Percentiles rank a stretch among this genome's conserved stretches.
Conservation (phyloP, 2,797 vertebrate species). For the Sibirionetta formosa region DNA sequence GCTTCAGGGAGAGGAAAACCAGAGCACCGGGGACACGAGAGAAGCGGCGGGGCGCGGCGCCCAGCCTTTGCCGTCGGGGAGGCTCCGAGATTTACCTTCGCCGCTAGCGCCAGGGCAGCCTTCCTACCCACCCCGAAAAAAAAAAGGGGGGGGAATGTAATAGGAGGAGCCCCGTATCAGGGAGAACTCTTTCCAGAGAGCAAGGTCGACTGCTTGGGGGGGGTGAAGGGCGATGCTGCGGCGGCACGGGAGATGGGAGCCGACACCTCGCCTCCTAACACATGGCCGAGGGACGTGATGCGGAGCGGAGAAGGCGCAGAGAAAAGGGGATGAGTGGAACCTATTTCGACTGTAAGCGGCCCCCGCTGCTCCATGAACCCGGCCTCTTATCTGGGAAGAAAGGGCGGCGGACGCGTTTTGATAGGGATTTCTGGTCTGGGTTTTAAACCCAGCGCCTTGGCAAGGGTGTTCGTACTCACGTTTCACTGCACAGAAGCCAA, state of each 20-base stretch:
- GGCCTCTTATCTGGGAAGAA: neutral
- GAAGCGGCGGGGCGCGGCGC: neutral
- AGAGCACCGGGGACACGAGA: neutral
- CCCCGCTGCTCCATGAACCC: too few species aligned
- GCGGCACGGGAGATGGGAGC: rapidly evolving
- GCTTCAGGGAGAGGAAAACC: slow-evolving; percentile 58
- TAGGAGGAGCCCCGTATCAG: neutral
- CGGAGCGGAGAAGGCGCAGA: neutral
- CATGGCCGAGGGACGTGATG: rapidly evolving
- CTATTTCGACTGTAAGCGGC: neutral
- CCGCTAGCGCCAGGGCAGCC: neutral
- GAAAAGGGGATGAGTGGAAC: neutral
- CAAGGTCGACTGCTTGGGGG: neutral
- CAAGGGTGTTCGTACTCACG: rapidly evolving
- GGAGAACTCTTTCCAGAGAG: too few species aligned
- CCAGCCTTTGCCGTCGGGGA: neutral
- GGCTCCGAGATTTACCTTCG: neutral
- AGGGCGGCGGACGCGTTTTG: neutral
- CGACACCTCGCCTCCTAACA: rapidly evolving
- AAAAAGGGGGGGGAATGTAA: too few species aligned
- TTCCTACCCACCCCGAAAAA: neutral
- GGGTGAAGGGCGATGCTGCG: too few species aligned
- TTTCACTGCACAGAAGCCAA: neutral
- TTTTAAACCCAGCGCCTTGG: neutral
- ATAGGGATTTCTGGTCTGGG: rapidly evolving